A percentile compares a stretch with the other conserved stretches of the same genome.
Evolutionary conservation across 2,888 invertebrate genomes (phyloP).

Genomic region (Ecdyonurus torrentis): DNA sequence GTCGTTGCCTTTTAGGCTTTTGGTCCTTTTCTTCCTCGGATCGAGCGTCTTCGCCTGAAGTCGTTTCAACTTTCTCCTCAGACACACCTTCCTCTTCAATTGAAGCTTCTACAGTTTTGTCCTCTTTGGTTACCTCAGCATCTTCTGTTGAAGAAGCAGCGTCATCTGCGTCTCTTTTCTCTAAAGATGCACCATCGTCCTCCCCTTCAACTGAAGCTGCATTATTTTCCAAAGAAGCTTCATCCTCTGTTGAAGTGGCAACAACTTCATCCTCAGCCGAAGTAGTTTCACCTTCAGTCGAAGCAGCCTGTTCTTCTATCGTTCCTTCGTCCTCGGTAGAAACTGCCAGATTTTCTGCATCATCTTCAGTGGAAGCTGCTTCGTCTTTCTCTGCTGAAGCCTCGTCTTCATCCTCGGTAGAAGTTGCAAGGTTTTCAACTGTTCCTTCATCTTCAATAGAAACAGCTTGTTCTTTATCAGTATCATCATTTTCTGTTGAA

Average conservation of each 20-base stretch:
- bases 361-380: conserved; percentile 11
- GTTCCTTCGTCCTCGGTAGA: conserved; percentile 15
- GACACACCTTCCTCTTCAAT: conserved; percentile 11
- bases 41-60: conserved; percentile 14
- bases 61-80: conserved; percentile 12
- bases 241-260: conserved; percentile 5
- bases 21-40: conserved; percentile 14
- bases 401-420: conserved; percentile 19
- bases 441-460: conserved; percentile 7
- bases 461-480: conserved; percentile 6
- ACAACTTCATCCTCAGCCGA: conserved; percentile 9
- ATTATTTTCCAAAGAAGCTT: conserved; percentile 18
- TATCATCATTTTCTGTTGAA: conserved; percentile 8
- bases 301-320: conserved; percentile 13
- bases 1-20: conserved; percentile 12
- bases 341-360: conserved; percentile 21
- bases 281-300: conserved; percentile 11
- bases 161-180: conserved; percentile 10
- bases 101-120: conserved; percentile 11
- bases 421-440: conserved; percentile 24
- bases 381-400: conserved; percentile 12
- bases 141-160: conserved; percentile 4
- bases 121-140: conserved; percentile 9
- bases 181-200: no score
- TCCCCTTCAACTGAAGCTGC: conserved; percentile 28